phyloP scores from a whole-genome alignment of 1,140 invertebrate species.

The Portunus trituberculatus region DNA sequence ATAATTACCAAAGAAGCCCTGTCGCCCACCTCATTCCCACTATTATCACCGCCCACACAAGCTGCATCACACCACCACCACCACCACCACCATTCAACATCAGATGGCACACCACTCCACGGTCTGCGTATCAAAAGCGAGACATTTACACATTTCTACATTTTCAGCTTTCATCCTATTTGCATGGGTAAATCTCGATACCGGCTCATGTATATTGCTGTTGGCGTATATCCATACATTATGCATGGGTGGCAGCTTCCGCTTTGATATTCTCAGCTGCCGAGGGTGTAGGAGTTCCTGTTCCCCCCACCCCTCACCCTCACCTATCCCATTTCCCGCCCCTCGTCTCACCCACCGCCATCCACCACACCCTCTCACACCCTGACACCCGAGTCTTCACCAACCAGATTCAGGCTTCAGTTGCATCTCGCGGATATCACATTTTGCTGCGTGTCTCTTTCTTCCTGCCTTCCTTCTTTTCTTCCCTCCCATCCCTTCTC shows the following conservation, averaged over 20 bases:
- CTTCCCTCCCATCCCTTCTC: neutral
- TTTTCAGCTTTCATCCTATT: slow-evolving; percentile 74
- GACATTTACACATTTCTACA: slow-evolving; percentile 75
- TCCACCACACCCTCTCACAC: neutral
- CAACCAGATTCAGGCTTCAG: neutral
- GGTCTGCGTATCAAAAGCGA: slow-evolving; percentile 62
- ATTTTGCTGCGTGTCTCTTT: neutral
- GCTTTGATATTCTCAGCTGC: slow-evolving; percentile 22
- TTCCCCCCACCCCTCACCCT: no score
- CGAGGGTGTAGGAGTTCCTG: neutral
- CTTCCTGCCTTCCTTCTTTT: neutral
- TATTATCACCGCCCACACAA: slow-evolving; percentile 6
- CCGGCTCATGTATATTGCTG: slow-evolving; percentile 73
- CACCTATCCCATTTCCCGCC: neutral
- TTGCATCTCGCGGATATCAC: neutral
- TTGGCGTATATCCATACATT: slow-evolving; percentile 65
- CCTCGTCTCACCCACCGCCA: neutral
- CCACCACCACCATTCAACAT: neutral
- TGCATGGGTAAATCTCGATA: slow-evolving; percentile 73
- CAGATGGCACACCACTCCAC: slow-evolving; percentile 39
- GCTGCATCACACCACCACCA: slow-evolving; percentile 16
- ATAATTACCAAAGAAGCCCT: neutral
- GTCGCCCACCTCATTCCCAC: neutral
- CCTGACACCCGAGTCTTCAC: neutral
- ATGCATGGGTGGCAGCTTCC: slow-evolving; percentile 64